Evolutionary conservation across 2,797 vertebrate genomes (phyloP), one percentile per base, ranked within the genome.

Genomic region (Spatula clypeata): DNA sequence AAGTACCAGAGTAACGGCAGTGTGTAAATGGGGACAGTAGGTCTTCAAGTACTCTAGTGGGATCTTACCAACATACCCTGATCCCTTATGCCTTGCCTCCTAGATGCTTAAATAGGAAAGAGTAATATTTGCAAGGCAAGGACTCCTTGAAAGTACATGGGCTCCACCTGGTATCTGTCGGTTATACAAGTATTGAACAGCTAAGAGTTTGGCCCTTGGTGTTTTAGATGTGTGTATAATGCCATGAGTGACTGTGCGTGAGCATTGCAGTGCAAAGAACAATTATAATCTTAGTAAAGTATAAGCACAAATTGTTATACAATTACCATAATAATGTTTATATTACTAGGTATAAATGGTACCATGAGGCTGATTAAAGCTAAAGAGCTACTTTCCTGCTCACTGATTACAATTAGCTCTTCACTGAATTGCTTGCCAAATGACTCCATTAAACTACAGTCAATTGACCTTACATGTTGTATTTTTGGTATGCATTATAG

Each of bases 341-440:
- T 76, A 86, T 49, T 70, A 51, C 79, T 36, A 57, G 64, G 20
- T 45, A 88, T 92, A 96, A 96, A 86, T 85, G 96, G 94, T 93
- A 81, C 94, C 91, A 90, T 66, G 88, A 96, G 95, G 91, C 86
- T 97, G 96, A 96, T 96, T 96, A 96, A 93, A 96, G 85, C 83
- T 92, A 84, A 97, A 96, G 77, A 95, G 88, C 90, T 94, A 55
- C 73, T 96, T 92, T 88, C 86, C 62, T 90, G 70, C 79, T 94
- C 2, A 0, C 73, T 94, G 94, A 96, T 93, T 95, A 76, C 89
- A 96, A 96, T 95, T 96, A 91, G 38, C 60, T 90, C 62, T 91
- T 94, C 62, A 27, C 49, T 76, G 60, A 94, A 73, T 45, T 92
- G 60, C 83, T 93, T 95, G 83, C 77, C 85, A 90, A 85, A 86